Percentiles rank a stretch among this genome's conserved stretches.
Conservation (phyloP, 2,888 invertebrate species). For the Yponomeuta plumbellus region DNA sequence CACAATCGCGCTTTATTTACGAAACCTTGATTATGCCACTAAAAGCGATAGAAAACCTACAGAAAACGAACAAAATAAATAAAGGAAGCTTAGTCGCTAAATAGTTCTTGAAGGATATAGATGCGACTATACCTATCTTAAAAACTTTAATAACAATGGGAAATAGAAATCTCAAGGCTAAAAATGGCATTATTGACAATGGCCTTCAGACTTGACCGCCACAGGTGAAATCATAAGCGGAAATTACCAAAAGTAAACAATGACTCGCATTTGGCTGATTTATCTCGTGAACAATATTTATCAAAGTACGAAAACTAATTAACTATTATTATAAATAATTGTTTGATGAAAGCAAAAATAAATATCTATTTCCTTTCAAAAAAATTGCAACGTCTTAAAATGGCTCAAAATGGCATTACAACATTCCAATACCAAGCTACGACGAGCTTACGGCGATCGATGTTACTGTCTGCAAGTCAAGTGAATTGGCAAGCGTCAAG, state of each 20-base stretch:
- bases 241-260: constrained; percentile 14
- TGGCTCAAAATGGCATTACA: too few species aligned
- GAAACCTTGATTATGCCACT: constrained; percentile 18
- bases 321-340: not conserved
- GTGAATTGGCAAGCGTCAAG: not conserved
- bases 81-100: too few species aligned
- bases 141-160: constrained; percentile 10
- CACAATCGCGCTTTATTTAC: constrained; percentile 51
- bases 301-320: too few species aligned
- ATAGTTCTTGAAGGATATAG: too few species aligned
- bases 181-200: constrained; percentile 50
- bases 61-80: not conserved
- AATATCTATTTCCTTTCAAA: not conserved
- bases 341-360: not conserved
- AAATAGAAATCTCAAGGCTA: constrained; percentile 16
- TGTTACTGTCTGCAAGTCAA: not conserved
- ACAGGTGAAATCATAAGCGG: not conserved
- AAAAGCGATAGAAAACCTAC: not conserved
- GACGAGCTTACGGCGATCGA: not conserved
- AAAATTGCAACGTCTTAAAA: too few species aligned
- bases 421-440: not conserved
- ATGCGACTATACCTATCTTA: too few species aligned
- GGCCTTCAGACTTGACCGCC: constrained; percentile 41
- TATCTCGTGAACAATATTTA: not conserved
- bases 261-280: not conserved